Evolutionary conservation across 2,797 vertebrate genomes (phyloP), one percentile per base, ranked within the genome.

Genomic region (Numenius phaeopus): DNA sequence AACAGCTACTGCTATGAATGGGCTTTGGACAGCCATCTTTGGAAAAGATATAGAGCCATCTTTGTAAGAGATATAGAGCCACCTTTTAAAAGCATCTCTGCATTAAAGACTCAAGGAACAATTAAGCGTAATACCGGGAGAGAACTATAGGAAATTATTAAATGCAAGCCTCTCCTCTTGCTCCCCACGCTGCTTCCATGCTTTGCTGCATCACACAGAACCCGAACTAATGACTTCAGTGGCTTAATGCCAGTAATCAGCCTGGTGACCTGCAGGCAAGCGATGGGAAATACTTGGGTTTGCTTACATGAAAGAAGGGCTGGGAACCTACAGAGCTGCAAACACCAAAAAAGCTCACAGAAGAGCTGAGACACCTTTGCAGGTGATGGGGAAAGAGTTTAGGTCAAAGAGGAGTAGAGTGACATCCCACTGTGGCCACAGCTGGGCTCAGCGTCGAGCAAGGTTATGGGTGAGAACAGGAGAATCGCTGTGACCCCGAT

Each of bases 1-100:
- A 44, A 70, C 30, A 61, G 58, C 44, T 69, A 58, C 66, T 49
- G 75, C 76, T 70, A 21, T 89, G 92, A 96, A 96, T 80, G 93
- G 23, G 11, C 4, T 67, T 32, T 42, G 70, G 66, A 55, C 55
- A 87, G 64, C 39, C 20, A 42, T 32, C 55, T 40, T 46, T 62
- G 57, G 26, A 12, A 57, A 14, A 27, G 39, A 46, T 24, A 58
- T 32, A 59, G 47, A 84, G 72, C 86, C 22, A 26, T 47, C 49
- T 59, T 39, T 52, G 15, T 20, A 59, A 81, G 50, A 58, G 46
- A 30, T 20, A 54, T 1, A 37, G 40, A 76, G 32, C 17, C 39
- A 15, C 30, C 62, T 55, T 62, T 47, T 30, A 18, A 61, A 85
- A 71, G 46, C 27, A 64, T 21, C 58, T 62, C 44, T 42, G 37